Conservation (phyloP, 2,113 vertebrate species). For the Carettochelys insculpta region DNA sequence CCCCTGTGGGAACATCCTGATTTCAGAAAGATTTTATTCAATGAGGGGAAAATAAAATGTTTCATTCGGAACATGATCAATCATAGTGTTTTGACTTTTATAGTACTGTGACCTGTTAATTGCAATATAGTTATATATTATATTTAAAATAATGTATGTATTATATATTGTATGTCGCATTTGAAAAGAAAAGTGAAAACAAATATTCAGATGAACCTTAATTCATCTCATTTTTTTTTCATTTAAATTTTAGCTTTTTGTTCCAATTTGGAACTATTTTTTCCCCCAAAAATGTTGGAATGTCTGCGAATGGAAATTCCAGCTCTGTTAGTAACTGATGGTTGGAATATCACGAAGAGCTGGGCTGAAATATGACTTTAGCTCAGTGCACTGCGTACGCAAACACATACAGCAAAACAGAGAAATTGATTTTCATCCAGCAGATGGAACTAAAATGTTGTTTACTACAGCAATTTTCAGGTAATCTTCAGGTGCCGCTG, state of each 20-base stretch:
- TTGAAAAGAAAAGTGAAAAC: not conserved
- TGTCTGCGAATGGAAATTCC: not conserved
- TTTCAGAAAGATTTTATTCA: not conserved
- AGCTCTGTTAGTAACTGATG: not conserved
- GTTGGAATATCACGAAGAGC: not conserved
- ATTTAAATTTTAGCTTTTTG: not conserved
- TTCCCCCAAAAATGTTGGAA: not conserved
- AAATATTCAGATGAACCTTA: not conserved
- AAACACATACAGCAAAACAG: not conserved
- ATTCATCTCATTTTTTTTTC: not conserved
- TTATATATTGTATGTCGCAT: not conserved
- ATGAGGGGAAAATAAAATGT: not conserved
- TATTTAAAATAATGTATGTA: not conserved
- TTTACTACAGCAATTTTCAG: not conserved
- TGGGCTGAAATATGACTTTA: fast-evolving
- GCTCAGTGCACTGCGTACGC: fast-evolving
- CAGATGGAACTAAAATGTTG: not conserved
- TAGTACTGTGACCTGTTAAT: not conserved
- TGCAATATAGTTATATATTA: not conserved
- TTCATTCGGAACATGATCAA: not conserved
- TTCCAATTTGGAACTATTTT: not conserved
- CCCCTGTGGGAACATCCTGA: not conserved
- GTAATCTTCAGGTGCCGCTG: not conserved
- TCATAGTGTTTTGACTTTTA: not conserved
- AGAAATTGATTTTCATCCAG: not conserved